Evolutionary conservation across 2,888 invertebrate genomes (phyloP).

Genomic region (Lasioglossum marginatum): DNA sequence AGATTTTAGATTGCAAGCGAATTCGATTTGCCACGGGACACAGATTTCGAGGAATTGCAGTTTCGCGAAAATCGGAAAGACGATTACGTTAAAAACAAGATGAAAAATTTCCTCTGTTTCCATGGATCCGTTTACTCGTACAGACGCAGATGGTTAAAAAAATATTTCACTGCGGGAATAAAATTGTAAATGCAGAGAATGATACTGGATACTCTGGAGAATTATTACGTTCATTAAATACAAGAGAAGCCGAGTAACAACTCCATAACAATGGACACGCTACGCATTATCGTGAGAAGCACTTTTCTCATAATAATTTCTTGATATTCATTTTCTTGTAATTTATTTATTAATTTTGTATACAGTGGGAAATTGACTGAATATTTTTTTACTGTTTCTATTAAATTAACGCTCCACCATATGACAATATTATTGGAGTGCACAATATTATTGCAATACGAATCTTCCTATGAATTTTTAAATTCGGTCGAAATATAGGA

Average conservation of each 20-base stretch:
- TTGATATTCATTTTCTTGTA: too few relatives aligned
- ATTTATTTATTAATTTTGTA: neutral
- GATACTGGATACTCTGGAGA: neutral
- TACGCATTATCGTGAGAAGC: too few relatives aligned
- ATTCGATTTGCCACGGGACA: slow-evolving; percentile 13
- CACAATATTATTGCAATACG: too few relatives aligned
- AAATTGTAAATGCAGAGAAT: neutral
- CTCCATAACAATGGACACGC: neutral
- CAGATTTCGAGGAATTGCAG: neutral
- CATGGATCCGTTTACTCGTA: too few relatives aligned
- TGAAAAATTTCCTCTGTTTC: neutral
- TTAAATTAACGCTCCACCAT: too few relatives aligned
- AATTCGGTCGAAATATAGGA: neutral
- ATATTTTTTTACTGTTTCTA: too few relatives aligned
- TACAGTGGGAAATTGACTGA: neutral
- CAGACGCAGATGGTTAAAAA: neutral
- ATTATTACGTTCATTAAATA: neutral
- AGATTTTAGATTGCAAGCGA: slow-evolving; percentile 31
- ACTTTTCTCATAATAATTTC: too few relatives aligned
- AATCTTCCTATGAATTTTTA: neutral
- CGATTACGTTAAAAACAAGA: neutral
- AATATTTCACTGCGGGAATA: neutral
- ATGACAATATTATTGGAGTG: too few relatives aligned
- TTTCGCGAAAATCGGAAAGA: too few relatives aligned
- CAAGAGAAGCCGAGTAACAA: neutral